phyloP scores from a whole-genome alignment of 2,888 invertebrate genomes.

The Rhopalosiphum nymphaeae region DNA sequence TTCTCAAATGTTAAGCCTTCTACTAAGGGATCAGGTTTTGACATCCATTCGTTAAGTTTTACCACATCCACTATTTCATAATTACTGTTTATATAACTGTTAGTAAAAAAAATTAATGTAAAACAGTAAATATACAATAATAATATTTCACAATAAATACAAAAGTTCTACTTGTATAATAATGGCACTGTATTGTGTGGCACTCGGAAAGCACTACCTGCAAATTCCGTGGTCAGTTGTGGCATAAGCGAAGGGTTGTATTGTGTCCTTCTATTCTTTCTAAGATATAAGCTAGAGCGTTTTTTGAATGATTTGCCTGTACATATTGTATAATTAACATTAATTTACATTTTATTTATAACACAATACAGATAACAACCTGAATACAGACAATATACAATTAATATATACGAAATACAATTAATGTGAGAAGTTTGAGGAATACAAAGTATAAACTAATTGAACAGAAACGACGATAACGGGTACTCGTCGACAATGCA shows the following conservation, averaged over 20 bases:
- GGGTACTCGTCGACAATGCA: no score
- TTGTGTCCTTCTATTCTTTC: neutral
- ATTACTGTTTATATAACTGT: slow-evolving; percentile 12
- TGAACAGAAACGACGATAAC: no score
- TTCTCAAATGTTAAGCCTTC: neutral
- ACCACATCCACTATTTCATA: neutral
- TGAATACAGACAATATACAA: no score
- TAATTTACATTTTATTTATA: neutral
- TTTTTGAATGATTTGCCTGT: slow-evolving; percentile 2
- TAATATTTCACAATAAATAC: neutral
- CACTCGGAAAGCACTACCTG: slow-evolving; percentile 28
- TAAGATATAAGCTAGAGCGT: neutral
- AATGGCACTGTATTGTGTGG: slow-evolving; percentile 33
- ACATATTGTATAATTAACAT: neutral
- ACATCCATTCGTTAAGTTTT: slow-evolving; percentile 28
- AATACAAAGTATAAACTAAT: no score
- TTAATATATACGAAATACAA: no score
- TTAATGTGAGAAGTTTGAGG: no score
- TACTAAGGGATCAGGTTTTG: slow-evolving; percentile 15
- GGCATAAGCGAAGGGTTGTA: slow-evolving; percentile 16
- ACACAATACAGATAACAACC: no score
- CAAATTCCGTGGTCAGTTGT: slow-evolving; percentile 16
- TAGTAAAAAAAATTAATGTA: neutral
- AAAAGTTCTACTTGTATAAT: slow-evolving; percentile 6
- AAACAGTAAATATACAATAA: neutral